These are phyloP conservation scores for Orchesella cincta DNA, from an alignment of 1,140 invertebrate genomes.

Conservation along the genomic window DNA sequence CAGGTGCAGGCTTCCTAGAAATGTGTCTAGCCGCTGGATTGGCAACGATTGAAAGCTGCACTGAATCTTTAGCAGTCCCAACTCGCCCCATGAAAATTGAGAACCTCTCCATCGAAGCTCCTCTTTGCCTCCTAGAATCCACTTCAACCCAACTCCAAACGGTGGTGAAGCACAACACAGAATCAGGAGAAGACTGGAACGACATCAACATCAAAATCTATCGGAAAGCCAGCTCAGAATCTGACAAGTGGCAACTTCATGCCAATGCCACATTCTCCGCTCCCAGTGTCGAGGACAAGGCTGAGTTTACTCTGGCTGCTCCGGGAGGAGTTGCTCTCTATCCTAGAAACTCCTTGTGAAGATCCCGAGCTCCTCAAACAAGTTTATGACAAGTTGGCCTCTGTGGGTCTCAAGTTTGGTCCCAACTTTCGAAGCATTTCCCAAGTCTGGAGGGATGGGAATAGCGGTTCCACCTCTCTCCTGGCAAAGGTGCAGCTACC, in stretches of 20 bases:
- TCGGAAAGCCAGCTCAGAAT: not conserved
- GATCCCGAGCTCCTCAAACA: not conserved
- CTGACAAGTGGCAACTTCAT: not conserved
- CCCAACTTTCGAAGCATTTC: slow-evolving; percentile 32
- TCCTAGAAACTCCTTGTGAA: too few relatives aligned
- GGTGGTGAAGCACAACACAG: not conserved
- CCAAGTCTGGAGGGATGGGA: slow-evolving; percentile 30
- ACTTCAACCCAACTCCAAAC: not conserved
- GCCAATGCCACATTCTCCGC: not conserved
- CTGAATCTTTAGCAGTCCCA: not conserved
- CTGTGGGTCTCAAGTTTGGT: slow-evolving; percentile 37
- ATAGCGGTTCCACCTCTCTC: not conserved
- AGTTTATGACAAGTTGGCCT: slow-evolving; percentile 29
- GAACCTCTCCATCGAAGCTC: slow-evolving; percentile 37
- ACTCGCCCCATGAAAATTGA: slow-evolving; percentile 1
- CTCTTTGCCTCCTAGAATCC: slow-evolving; percentile 24
- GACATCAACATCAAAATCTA: not conserved
- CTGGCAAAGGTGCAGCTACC: slow-evolving; percentile 26
- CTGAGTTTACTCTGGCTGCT: too few relatives aligned
- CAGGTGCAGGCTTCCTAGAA: slow-evolving; percentile 41
- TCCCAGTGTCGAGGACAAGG: too few relatives aligned
- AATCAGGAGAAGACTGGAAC: not conserved
- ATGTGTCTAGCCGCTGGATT: slow-evolving; percentile 32
- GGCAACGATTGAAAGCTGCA: not conserved
- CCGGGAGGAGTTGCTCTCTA: too few relatives aligned